Evolutionary conservation across 2,888 invertebrate species (phyloP), one percentile per base, ranked within the genome.

Genomic region (Netelia virgata): DNA sequence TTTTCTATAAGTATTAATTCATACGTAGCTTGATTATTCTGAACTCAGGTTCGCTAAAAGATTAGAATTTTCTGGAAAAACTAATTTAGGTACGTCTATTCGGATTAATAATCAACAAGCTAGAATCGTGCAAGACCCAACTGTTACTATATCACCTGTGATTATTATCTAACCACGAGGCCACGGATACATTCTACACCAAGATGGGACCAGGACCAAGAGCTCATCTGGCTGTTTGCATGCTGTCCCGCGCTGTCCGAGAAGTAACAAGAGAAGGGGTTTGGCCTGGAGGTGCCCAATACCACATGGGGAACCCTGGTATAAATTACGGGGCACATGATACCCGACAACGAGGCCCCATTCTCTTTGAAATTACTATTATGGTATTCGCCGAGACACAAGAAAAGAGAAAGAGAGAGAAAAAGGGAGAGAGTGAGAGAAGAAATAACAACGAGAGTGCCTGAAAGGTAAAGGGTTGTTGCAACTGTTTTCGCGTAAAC

Each of bases 271-370:
- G 70, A 11, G 20, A 41, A 70, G 55, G 18, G 57, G 36, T 70
- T 57, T 69, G 23, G n/a, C 61, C 18, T 36, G 36, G 9, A 36
- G 36, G 50, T 69, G 43, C 53, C 55, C 55, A 23, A 36, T 36
- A 6, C 36, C 55, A 23, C 55, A 70, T 69, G 36, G 20, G 36
- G 36, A 57, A 59, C 47, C 63, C 61, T 55, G 72, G 81, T 75
- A 63, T 82, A 70, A 82, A 82, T 82, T 82, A 82, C 70, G 69
- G 57, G 69, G 63, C 66, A 41, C 43, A 63, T 75, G 69, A 75
- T 75, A 82, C 63, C 63, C 81, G 66, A 75, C 75, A 82, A 75
- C 57, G 70, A 82, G 64, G 20, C 23, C n/a, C 75, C 64, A 75
- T 82, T 82, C 75, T 75, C 75, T 76, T 78, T 43, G 69, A 75